Conservation (phyloP, 2,113 vertebrate species). For the Ceyx melanurus region DNA sequence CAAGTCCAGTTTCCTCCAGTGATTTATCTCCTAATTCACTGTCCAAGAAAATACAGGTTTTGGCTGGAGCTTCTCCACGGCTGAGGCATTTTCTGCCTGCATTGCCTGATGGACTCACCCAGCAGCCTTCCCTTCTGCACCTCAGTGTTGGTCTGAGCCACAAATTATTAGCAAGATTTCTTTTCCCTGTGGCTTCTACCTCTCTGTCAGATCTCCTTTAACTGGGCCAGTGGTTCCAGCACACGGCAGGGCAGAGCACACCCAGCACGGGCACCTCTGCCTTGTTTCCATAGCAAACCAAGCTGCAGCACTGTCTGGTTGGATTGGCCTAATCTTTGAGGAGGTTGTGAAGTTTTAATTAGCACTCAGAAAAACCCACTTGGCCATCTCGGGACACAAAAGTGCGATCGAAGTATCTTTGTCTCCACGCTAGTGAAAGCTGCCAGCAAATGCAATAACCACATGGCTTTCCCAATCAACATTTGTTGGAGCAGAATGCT, state of each 20-base stretch:
- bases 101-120: fast-evolving
- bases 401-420: neutral
- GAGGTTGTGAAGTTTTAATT: neutral
- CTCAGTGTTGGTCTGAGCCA: neutral
- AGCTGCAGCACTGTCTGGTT: fast-evolving
- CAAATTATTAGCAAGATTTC: neutral
- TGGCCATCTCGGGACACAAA: neutral
- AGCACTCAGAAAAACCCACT: neutral
- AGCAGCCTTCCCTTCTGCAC: neutral
- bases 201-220: neutral
- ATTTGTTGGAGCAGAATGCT: neutral
- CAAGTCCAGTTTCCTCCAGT: neutral
- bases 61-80: neutral
- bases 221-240: neutral
- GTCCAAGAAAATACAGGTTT: neutral
- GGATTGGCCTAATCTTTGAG: neutral
- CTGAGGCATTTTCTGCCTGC: neutral
- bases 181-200: neutral
- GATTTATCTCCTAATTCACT: neutral
- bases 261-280: neutral
- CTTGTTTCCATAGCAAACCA: neutral
- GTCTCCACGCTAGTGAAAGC: neutral
- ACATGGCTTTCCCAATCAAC: neutral
- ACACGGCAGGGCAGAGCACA: fast-evolving
- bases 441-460: neutral